These are phyloP conservation scores for Zaprionus ornatus DNA, from an alignment of 1,140 invertebrate species.

Conservation along the genomic window DNA sequence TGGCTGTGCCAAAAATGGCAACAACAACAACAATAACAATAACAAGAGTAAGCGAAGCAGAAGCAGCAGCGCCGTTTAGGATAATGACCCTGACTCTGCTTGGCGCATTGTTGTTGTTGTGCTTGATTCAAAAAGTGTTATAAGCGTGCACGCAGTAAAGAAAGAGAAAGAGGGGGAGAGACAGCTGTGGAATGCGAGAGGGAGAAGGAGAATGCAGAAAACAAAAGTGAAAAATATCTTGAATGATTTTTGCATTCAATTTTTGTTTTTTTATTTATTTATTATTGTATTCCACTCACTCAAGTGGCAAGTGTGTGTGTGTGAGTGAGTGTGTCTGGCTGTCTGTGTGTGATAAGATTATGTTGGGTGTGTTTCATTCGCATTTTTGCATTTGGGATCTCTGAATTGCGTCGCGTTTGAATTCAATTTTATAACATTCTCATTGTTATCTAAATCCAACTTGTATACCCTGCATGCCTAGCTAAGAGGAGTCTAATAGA, in stretches of 20 bases:
- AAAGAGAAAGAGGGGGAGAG: background rate
- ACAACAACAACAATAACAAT: slow-evolving; percentile 8
- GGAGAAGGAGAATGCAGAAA: slow-evolving; percentile 4
- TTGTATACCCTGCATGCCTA: background rate
- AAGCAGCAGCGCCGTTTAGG: slow-evolving; percentile 43
- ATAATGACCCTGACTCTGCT: slow-evolving; percentile 62
- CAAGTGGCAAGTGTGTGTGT: background rate
- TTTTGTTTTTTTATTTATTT: slow-evolving; percentile 38
- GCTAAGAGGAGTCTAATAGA: background rate
- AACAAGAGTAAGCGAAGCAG: background rate
- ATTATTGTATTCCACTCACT: slow-evolving; percentile 14
- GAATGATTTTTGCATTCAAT: slow-evolving; percentile 45
- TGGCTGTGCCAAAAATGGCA: slow-evolving; percentile 36
- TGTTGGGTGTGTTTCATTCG: slow-evolving; percentile 28
- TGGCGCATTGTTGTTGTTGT: background rate
- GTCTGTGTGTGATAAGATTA: slow-evolving; percentile 8
- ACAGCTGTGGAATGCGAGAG: background rate
- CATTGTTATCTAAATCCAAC: background rate
- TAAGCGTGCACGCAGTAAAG: slow-evolving; percentile 27
- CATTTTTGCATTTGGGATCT: slow-evolving; percentile 9
- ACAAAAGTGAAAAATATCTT: slow-evolving; percentile 55
- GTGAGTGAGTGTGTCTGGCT: background rate
- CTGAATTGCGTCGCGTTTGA: slow-evolving; percentile 18
- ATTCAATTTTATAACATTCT: slow-evolving; percentile 4
- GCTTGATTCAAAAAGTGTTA: slow-evolving; percentile 43